Evolutionary conservation across 2,113 vertebrate species (phyloP).

Genomic region (Mormoops blainvillei): DNA sequence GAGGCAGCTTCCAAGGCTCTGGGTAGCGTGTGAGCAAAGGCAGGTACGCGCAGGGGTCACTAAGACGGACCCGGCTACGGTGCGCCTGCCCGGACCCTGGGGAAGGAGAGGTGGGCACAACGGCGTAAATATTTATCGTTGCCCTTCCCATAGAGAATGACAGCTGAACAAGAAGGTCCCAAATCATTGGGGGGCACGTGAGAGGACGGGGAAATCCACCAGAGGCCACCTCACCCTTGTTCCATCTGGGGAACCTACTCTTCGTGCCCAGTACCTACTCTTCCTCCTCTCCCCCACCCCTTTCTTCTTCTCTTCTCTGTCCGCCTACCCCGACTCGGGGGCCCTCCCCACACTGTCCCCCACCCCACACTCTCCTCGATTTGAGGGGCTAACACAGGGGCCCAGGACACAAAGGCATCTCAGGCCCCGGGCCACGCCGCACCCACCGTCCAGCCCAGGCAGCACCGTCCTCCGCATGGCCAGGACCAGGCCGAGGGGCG

Average conservation of each 20-base stretch:
- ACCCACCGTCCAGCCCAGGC: constrained; percentile 89
- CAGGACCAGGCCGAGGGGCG: constrained; percentile 93
- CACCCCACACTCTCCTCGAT: not conserved
- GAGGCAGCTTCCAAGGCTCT: not conserved
- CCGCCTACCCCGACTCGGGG: not conserved
- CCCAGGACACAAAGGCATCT: not conserved
- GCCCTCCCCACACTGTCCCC: not conserved
- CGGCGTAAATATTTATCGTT: no score
- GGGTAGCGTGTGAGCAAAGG: not conserved
- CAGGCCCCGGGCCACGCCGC: not conserved
- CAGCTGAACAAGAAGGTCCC: not conserved
- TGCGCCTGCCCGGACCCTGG: not conserved
- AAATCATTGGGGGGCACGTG: not conserved
- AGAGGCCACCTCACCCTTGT: not conserved
- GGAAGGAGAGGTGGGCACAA: rapidly evolving
- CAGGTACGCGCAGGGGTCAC: not conserved
- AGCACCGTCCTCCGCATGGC: constrained; percentile 97
- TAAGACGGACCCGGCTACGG: not conserved
- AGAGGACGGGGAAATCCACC: not conserved
- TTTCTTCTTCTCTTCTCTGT: not conserved
- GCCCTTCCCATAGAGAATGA: not conserved
- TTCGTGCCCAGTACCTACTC: no score
- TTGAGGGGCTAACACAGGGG: not conserved
- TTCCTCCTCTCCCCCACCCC: not conserved
- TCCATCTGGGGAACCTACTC: not conserved